Conservation (phyloP, 1,140 invertebrate species). For the Anadara kagoshimensis region DNA sequence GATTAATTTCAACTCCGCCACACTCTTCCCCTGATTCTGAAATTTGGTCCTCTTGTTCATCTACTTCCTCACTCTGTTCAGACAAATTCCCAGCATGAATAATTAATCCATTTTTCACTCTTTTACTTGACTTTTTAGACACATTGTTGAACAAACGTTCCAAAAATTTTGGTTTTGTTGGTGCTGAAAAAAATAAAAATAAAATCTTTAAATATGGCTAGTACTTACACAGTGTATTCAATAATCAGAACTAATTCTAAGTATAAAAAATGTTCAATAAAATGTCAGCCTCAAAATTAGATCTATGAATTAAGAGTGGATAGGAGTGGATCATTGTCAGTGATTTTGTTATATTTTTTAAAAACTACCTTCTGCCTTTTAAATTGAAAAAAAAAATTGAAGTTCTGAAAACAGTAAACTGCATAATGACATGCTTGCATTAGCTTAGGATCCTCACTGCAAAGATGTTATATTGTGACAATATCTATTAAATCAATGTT, state of each 20-base stretch:
- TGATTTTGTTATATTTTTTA: no score
- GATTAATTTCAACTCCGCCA: not conserved
- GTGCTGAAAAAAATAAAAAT: conserved; percentile 43
- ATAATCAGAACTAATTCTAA: no score
- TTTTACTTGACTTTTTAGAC: conserved; percentile 30
- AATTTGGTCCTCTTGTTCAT: conserved; percentile 26
- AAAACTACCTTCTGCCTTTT: no score
- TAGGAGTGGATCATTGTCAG: no score
- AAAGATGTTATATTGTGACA: no score
- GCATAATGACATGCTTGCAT: no score
- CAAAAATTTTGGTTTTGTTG: conserved; percentile 58
- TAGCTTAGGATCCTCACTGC: no score
- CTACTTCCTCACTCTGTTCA: conserved; percentile 11
- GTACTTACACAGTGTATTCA: no score
- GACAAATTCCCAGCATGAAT: conserved; percentile 13
- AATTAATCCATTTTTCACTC: conserved; percentile 15
- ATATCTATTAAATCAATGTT: no score
- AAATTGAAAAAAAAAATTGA: no score
- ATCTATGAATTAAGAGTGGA: no score
- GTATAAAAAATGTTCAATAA: not conserved
- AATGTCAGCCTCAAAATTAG: not conserved
- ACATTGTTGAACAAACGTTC: conserved; percentile 51
- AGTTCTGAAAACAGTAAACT: no score
- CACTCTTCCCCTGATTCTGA: conserved; percentile 1
- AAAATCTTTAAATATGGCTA: not conserved